Percentiles rank a stretch among this genome's conserved stretches.
Evolutionary conservation across 2,113 vertebrate species (phyloP).

Genomic region (Chionomys nivalis): DNA sequence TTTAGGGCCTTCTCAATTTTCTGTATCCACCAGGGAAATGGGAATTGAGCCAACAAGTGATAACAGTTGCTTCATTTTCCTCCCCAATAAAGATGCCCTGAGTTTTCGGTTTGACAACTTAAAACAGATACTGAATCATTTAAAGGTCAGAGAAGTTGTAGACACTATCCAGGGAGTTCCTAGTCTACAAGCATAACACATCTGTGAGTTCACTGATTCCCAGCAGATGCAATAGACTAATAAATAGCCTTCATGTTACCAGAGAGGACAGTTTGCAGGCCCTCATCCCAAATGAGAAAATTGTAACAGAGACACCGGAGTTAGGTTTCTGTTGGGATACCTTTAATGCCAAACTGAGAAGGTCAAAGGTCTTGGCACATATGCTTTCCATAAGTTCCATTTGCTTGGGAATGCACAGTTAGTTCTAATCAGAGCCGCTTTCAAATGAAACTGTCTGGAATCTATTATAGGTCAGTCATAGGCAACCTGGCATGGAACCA

Average conservation of each 20-base stretch:
- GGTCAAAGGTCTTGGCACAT: background rate
- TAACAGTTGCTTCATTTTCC: constrained; percentile 55
- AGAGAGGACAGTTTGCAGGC: constrained; percentile 6
- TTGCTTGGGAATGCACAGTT: constrained; percentile 1
- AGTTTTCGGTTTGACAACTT: constrained; percentile 60
- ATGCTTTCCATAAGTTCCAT: constrained; percentile 24
- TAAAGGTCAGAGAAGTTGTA: constrained; percentile 66
- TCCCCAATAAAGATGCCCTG: constrained; percentile 45
- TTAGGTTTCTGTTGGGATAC: constrained; percentile 10
- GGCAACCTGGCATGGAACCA: background rate
- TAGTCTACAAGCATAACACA: constrained; percentile 45
- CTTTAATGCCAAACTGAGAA: background rate
- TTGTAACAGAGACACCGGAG: background rate
- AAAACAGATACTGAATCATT: constrained; percentile 63
- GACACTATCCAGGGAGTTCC: constrained; percentile 52
- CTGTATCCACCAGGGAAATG: background rate
- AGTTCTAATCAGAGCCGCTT: background rate
- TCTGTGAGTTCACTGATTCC: constrained; percentile 20
- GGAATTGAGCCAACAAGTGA: constrained; percentile 28
- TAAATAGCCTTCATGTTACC: constrained; percentile 35
- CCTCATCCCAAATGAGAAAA: constrained; percentile 28
- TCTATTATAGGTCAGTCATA: background rate
- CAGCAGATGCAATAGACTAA: background rate
- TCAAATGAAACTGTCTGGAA: background rate
- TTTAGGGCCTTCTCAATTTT: constrained; percentile 33